Evolutionary conservation across 2,113 vertebrate species (phyloP), one percentile per base, ranked within the genome.

Genomic region (Merops nubicus): DNA sequence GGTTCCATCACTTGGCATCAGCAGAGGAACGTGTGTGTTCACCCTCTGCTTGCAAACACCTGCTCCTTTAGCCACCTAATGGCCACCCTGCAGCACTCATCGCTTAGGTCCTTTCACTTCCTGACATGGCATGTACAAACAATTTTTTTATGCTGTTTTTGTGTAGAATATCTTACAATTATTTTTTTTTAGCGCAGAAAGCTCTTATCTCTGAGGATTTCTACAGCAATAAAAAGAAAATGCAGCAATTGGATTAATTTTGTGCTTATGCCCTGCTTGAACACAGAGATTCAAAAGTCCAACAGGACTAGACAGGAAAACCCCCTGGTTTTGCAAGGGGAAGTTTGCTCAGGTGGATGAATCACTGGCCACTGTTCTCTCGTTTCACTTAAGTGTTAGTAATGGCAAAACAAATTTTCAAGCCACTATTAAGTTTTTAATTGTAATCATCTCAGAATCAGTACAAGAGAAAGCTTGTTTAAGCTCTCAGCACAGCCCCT

Each of bases 321-420:
- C 8, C 31, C 31, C 19, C 42, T 21, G 3, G 10, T 65, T 69
- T 11, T 54, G 11, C 78, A 33, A 22, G 5, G 42, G 5, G 28
- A 31, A 36, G 31, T 48, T 82, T 74, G 51, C 47, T 70, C n/a
- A 38, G 36, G 5, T n/a, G n/a, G 40, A 15, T 65, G 77, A 51
- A 77, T 62, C 25, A 31, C 0, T 62, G 45, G 68, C 18, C 0
- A 0, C 56, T 45, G 14, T 8, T 67, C 31, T 33, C 31, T 56
- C 59, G 13, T 68, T 69, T 89, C 64, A 38, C 6, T 21, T 19
- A 18, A 65, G 25, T 1, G 1, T 69, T 45, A 56, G 8, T 40
- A 34, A 57, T 2, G 6, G 33, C 8, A 68, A 84, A 48, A 23
- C 45, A 43, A 36, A 57, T 21, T 25, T 76, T 0, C 33, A 75